Evolutionary conservation across 2,888 invertebrate species (phyloP).

Genomic region (Gisinianus flammeolus): DNA sequence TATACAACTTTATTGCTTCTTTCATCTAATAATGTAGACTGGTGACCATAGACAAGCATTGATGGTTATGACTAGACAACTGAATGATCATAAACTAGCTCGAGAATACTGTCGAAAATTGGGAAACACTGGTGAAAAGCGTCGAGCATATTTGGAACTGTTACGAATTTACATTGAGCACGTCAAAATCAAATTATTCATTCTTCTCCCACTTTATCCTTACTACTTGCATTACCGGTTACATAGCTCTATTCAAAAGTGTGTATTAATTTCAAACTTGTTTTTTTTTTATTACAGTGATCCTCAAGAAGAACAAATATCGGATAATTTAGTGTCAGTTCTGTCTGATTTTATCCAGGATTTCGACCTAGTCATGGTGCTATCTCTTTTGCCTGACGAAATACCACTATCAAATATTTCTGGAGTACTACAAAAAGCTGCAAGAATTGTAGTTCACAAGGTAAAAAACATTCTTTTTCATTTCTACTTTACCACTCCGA

Average conservation of each 20-base stretch:
- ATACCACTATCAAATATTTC: slow-evolving; percentile 64
- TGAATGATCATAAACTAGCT: slow-evolving; percentile 64
- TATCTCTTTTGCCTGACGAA: slow-evolving; percentile 62
- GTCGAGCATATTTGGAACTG: slow-evolving; percentile 62
- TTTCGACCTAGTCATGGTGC: slow-evolving; percentile 63
- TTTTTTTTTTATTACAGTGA: slow-evolving; percentile 15
- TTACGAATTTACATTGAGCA: slow-evolving; percentile 63
- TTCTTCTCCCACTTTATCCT: neutral
- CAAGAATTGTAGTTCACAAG: slow-evolving; percentile 62
- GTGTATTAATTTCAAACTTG: neutral
- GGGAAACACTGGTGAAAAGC: slow-evolving; percentile 60
- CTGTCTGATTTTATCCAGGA: slow-evolving; percentile 63
- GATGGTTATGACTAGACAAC: slow-evolving; percentile 64
- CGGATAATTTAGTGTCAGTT: slow-evolving; percentile 59
- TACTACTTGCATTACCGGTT: too few species aligned
- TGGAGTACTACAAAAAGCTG: slow-evolving; percentile 62
- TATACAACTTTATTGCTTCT: too few species aligned
- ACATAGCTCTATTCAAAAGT: neutral
- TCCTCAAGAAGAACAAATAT: slow-evolving; percentile 27
- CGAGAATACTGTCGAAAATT: slow-evolving; percentile 65
- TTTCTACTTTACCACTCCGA: too few species aligned
- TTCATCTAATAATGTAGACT: slow-evolving; percentile 62
- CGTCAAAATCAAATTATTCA: slow-evolving; percentile 35
- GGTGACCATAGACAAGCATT: slow-evolving; percentile 66
- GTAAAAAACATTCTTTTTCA: slow-evolving; percentile 48